These are phyloP conservation scores for Machimus rusticus DNA, from an alignment of 2,888 invertebrate species.

Conservation along the genomic window DNA sequence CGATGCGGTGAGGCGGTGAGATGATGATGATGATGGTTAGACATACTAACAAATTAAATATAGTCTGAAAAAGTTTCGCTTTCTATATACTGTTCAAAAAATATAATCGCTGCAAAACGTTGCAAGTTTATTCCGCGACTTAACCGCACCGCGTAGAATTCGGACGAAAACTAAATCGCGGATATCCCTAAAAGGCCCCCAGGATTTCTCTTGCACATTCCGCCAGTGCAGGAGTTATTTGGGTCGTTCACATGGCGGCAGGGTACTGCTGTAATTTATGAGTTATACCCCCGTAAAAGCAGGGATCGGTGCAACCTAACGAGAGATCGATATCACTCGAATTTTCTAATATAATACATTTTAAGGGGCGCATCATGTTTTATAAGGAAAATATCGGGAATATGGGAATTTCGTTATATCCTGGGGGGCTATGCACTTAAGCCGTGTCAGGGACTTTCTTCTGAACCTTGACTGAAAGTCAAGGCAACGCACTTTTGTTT, in stretches of 20 bases:
- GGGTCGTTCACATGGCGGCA: conserved; percentile 61
- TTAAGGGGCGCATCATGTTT: not conserved
- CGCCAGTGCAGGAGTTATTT: conserved; percentile 52
- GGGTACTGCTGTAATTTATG: conserved; percentile 19
- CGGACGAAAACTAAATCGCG: conserved; percentile 22
- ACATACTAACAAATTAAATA: conserved; percentile 49
- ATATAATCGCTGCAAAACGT: not conserved
- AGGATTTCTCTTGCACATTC: conserved; percentile 21
- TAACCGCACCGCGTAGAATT: not conserved
- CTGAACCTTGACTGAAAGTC: not conserved
- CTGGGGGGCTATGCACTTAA: not conserved
- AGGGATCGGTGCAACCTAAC: conserved; percentile 9
- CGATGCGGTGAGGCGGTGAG: conserved; percentile 58
- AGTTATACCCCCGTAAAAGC: not conserved
- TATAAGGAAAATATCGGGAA: not conserved
- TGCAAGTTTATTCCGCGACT: not conserved
- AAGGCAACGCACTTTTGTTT: conserved; percentile 24
- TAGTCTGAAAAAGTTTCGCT: not conserved
- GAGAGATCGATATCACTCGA: not conserved
- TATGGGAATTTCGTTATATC: conserved; percentile 8
- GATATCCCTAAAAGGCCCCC: not conserved
- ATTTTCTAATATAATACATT: not conserved
- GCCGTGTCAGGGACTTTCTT: not conserved
- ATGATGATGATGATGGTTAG: conserved; percentile 53
- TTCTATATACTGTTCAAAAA: not conserved